Conservation (phyloP, 2,888 invertebrate species). For the Sphinx pinastri region DNA sequence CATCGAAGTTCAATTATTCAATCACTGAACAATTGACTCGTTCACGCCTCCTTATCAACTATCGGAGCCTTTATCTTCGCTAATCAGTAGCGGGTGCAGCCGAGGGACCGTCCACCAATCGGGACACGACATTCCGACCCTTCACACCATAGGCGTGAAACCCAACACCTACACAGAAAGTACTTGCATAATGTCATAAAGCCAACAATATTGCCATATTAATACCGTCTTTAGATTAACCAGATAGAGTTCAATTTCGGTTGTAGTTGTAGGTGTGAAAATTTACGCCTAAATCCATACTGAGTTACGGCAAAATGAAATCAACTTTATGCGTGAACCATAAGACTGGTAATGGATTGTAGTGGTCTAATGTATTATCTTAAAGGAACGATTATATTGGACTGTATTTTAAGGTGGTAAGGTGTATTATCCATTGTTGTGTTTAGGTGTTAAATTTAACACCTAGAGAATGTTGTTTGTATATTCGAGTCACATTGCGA, state of each 20-base stretch:
- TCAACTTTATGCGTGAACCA: neutral
- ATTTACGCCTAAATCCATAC: slow-evolving; percentile 68
- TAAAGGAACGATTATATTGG: slow-evolving; percentile 29
- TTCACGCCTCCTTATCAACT: slow-evolving; percentile 17
- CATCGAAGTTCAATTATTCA: neutral
- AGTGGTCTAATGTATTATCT: neutral
- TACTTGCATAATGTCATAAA: slow-evolving; percentile 50
- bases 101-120: slow-evolving; percentile 64
- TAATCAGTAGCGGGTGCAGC: slow-evolving; percentile 61
- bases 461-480: slow-evolving; percentile 66
- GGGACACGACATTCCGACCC: slow-evolving; percentile 62
- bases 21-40: neutral
- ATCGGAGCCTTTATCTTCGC: slow-evolving; percentile 40
- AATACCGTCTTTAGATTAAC: slow-evolving; percentile 27
- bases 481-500: slow-evolving; percentile 54
- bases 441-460: slow-evolving; percentile 75
- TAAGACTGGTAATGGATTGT: slow-evolving; percentile 31
- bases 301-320: slow-evolving; percentile 1
- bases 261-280: slow-evolving; percentile 71
- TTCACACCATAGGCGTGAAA: slow-evolving; percentile 82
- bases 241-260: slow-evolving; percentile 40
- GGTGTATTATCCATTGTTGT: slow-evolving; percentile 40
- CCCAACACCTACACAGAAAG: slow-evolving; percentile 67
- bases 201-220: slow-evolving; percentile 22
- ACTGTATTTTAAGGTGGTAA: slow-evolving; percentile 26